Conservation (phyloP, 2,888 invertebrate genomes). For the Priapulus caudatus region DNA sequence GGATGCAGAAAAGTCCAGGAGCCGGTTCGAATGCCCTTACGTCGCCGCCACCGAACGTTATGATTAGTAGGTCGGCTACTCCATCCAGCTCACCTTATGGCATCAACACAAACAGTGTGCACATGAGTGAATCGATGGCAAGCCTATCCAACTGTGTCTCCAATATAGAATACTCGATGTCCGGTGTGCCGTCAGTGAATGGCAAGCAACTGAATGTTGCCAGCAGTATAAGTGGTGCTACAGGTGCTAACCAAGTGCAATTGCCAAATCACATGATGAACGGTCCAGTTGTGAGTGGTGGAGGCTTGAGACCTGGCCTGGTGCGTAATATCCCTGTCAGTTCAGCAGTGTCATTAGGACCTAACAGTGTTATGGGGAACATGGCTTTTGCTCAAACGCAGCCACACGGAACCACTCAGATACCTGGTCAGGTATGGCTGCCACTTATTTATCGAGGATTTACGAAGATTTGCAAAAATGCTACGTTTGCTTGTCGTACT, state of each 20-base stretch:
- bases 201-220: background rate
- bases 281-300: constrained; percentile 30
- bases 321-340: too few species aligned
- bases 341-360: too few species aligned
- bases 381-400: too few species aligned
- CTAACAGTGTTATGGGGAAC: too few species aligned
- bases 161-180: background rate
- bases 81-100: constrained; percentile 24
- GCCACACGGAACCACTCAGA: too few species aligned
- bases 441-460: too few species aligned
- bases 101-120: constrained; percentile 23
- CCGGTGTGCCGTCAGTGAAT: background rate
- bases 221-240: background rate
- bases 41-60: constrained; percentile 65
- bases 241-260: constrained; percentile 14
- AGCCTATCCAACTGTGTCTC: background rate
- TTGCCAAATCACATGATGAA: constrained; percentile 28
- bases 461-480: too few species aligned
- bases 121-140: constrained; percentile 15
- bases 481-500: too few species aligned
- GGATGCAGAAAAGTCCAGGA: background rate
- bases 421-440: too few species aligned
- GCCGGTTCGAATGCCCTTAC: background rate
- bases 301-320: too few species aligned
- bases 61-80: constrained; percentile 46